A percentile compares a stretch with the other conserved stretches of the same genome.
Evolutionary conservation across 1,140 invertebrate genomes (phyloP).

Genomic region (Caerostris extrusa): DNA sequence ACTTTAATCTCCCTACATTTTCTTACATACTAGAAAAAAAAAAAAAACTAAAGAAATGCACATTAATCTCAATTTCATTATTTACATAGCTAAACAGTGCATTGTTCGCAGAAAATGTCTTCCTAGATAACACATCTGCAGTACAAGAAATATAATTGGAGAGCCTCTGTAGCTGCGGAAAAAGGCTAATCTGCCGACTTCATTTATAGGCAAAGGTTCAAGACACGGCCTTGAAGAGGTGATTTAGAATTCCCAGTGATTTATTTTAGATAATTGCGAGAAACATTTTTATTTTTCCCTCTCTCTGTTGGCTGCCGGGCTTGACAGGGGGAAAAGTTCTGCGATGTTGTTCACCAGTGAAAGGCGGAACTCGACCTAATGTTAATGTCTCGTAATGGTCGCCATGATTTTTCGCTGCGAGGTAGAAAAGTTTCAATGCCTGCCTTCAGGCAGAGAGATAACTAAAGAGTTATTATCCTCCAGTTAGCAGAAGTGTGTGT

Average conservation of each 20-base stretch:
- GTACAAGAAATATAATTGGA: not conserved
- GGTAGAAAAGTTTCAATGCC: not conserved
- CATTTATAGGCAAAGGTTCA: slow-evolving; percentile 14
- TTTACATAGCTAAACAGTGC: not conserved
- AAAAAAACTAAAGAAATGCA: too few species aligned
- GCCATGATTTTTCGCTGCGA: not conserved
- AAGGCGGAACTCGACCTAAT: slow-evolving; percentile 28
- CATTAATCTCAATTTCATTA: not conserved
- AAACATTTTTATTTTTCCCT: not conserved
- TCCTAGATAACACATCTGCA: not conserved
- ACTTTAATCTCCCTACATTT: not conserved
- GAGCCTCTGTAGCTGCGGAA: not conserved
- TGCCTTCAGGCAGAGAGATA: not conserved
- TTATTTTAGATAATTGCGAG: slow-evolving; percentile 53
- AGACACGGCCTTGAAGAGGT: slow-evolving; percentile 28
- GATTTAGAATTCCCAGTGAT: slow-evolving; percentile 46
- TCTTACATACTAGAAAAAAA: not conserved
- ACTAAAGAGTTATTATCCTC: not conserved
- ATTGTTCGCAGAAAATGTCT: not conserved
- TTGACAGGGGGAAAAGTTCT: not conserved
- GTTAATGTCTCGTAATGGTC: slow-evolving; percentile 43
- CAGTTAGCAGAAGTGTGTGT: slow-evolving; percentile 1
- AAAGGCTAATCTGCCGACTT: not conserved
- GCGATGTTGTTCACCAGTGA: not conserved
- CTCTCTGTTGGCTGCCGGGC: not conserved